These are phyloP conservation scores for Dipodomys spectabilis DNA, from an alignment of 2,113 vertebrate species.

Conservation along the genomic window DNA sequence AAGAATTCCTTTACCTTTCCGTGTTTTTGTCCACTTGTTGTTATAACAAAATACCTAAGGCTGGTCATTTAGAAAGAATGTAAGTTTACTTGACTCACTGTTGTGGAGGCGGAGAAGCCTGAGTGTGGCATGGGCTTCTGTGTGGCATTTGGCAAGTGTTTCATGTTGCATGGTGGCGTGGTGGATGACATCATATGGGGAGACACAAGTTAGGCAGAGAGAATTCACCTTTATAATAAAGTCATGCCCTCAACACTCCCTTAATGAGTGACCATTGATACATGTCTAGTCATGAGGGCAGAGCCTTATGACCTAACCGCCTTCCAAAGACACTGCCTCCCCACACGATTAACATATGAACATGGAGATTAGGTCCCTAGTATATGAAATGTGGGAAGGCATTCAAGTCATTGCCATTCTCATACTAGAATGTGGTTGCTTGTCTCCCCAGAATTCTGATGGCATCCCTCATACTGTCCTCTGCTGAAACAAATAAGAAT, in stretches of 20 bases:
- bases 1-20: neutral
- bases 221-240: neutral
- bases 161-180: neutral
- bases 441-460: neutral
- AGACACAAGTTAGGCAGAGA: neutral
- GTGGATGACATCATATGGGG: neutral
- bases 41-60: neutral
- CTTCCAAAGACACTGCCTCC: no score
- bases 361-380: neutral
- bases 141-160: no score
- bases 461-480: neutral
- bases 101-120: neutral
- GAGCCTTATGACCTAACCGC: neutral
- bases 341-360: neutral
- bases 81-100: neutral
- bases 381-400: neutral
- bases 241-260: no score
- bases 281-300: neutral
- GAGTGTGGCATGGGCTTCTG: neutral
- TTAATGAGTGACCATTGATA: neutral
- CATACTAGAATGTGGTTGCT: neutral
- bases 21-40: neutral
- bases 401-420: neutral
- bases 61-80: neutral
- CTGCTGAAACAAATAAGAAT: neutral